These are phyloP conservation scores for Apaloderma vittatum DNA, from an alignment of 2,113 vertebrate genomes.

Conservation along the genomic window DNA sequence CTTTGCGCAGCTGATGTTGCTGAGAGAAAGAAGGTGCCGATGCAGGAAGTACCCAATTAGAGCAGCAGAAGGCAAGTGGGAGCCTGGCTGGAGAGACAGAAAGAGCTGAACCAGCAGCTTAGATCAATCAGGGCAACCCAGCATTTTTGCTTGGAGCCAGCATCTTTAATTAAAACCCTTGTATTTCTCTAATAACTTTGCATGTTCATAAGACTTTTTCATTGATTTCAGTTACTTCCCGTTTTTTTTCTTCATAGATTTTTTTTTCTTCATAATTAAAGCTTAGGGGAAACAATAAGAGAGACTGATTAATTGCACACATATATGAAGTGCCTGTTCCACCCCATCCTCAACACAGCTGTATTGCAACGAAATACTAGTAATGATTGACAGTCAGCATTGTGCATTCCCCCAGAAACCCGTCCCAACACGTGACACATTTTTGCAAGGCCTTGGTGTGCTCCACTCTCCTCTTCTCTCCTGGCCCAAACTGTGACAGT, in stretches of 20 bases:
- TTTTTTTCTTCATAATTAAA: constrained; percentile 51
- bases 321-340: neutral
- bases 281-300: constrained; percentile 49
- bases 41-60: constrained; percentile 59
- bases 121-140: constrained; percentile 59
- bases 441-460: neutral
- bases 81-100: neutral
- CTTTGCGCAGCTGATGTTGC: constrained; percentile 24
- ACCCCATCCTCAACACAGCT: neutral
- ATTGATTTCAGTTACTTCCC: constrained; percentile 79
- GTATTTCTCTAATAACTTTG: constrained; percentile 77
- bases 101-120: constrained; percentile 68
- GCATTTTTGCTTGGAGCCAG: constrained; percentile 57
- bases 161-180: constrained; percentile 81
- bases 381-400: neutral
- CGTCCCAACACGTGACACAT: fast-evolving
- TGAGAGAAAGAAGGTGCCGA: constrained; percentile 17
- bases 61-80: neutral
- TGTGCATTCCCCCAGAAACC: neutral
- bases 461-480: neutral
- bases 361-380: neutral
- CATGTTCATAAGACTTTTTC: constrained; percentile 55
- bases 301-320: constrained; percentile 17
- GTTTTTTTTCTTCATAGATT: constrained; percentile 26
- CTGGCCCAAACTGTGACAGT: fast-evolving